phyloP scores from a whole-genome alignment of 2,113 vertebrate species.

The Misgurnus anguillicaudatus region DNA sequence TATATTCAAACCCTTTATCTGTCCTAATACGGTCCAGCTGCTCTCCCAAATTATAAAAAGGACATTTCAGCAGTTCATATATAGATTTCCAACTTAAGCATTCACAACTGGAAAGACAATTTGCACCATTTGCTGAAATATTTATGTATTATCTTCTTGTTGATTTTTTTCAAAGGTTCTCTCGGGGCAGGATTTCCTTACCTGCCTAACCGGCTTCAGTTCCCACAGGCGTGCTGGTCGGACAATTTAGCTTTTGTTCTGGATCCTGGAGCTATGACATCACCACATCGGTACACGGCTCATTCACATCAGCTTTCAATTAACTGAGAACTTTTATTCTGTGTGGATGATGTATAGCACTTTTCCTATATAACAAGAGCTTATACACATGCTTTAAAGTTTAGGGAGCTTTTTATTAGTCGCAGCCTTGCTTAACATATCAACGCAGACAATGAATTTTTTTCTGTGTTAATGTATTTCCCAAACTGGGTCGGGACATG shows the following conservation, averaged over 20 bases:
- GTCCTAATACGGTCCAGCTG: slow-evolving; percentile 17
- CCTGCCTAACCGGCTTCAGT: slow-evolving; percentile 32
- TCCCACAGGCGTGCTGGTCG: slow-evolving; percentile 41
- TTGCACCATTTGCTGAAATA: slow-evolving; percentile 43
- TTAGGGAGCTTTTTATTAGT: neutral
- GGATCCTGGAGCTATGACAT: slow-evolving; percentile 54
- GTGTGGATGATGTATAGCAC: slow-evolving; percentile 27
- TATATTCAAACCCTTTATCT: slow-evolving; percentile 6
- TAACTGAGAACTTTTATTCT: slow-evolving; percentile 52
- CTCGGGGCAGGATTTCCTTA: slow-evolving; percentile 42
- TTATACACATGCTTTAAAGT: neutral
- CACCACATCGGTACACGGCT: slow-evolving; percentile 48
- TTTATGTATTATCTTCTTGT: slow-evolving; percentile 18
- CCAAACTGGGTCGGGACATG: too few relatives aligned
- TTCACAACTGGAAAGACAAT: slow-evolving; percentile 32
- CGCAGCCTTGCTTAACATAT: neutral
- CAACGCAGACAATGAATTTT: too few relatives aligned
- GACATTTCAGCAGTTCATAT: neutral
- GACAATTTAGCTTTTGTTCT: slow-evolving; percentile 54
- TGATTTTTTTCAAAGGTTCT: slow-evolving; percentile 39
- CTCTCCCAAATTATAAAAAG: slow-evolving; percentile 7
- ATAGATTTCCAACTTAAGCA: neutral
- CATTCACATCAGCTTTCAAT: slow-evolving; percentile 58
- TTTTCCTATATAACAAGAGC: slow-evolving; percentile 11
- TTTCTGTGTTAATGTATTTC: too few relatives aligned